These are phyloP conservation scores for Tupiocoris notatus DNA, from an alignment of 2,888 invertebrate species.

Conservation along the genomic window DNA sequence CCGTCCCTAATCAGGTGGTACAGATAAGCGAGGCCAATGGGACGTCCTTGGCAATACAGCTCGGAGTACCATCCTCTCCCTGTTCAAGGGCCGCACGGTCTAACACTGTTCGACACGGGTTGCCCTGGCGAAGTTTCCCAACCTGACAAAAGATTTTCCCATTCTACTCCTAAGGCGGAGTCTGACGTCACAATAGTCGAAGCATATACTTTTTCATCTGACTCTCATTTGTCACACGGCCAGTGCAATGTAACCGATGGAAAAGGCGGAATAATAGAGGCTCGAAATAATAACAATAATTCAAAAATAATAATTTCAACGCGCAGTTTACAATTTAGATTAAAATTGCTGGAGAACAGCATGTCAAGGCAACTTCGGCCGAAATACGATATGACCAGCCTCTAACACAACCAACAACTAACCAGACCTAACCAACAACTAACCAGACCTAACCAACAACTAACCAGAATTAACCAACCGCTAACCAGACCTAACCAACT, in stretches of 20 bases:
- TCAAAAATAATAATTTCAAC: too few relatives aligned
- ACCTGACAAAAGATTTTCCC: constrained; percentile 22
- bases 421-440: too few relatives aligned
- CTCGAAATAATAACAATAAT: too few relatives aligned
- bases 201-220: constrained; percentile 25
- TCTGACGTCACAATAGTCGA: constrained; percentile 24
- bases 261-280: too few relatives aligned
- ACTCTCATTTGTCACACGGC: constrained; percentile 39
- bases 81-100: constrained; percentile 12
- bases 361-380: too few relatives aligned
- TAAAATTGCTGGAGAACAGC: too few relatives aligned
- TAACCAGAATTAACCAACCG: too few relatives aligned
- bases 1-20: background rate
- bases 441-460: too few relatives aligned
- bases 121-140: constrained; percentile 27
- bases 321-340: too few relatives aligned
- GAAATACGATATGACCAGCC: too few relatives aligned
- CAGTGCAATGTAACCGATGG: background rate
- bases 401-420: too few relatives aligned
- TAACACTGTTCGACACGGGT: constrained; percentile 38
- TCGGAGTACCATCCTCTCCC: background rate
- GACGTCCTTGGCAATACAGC: background rate
- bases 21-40: background rate
- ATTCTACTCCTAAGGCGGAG: background rate
- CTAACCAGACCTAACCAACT: too few relatives aligned